Evolutionary conservation across 2,888 invertebrate genomes (phyloP).

Genomic region (Entomobrya multifasciata): DNA sequence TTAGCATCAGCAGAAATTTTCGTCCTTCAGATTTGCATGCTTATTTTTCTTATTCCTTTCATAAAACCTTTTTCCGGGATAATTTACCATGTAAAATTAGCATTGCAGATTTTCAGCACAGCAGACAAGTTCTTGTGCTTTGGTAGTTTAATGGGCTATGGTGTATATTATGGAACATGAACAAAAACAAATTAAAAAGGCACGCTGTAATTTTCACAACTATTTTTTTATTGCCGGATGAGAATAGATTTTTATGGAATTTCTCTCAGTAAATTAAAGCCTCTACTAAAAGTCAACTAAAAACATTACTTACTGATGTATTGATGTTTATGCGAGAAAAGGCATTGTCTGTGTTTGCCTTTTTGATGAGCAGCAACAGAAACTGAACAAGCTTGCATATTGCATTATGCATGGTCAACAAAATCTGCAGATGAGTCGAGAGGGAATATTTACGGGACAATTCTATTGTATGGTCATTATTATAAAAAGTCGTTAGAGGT

Average conservation of each 20-base stretch:
- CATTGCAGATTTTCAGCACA: conserved; percentile 34
- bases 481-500: background rate
- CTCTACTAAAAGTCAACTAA: background rate
- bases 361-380: background rate
- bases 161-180: background rate
- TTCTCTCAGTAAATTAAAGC: conserved; percentile 13
- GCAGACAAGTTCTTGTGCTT: background rate
- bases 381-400: background rate
- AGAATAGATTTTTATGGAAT: conserved; percentile 50
- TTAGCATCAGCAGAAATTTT: background rate
- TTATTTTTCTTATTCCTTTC: background rate
- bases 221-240: conserved; percentile 62
- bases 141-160: background rate
- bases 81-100: conserved; percentile 49
- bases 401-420: conserved; percentile 13
- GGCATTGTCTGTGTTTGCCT: background rate
- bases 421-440: background rate
- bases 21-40: too few species aligned
- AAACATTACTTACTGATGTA: background rate
- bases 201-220: conserved; percentile 43
- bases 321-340: background rate
- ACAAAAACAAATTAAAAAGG: background rate
- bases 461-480: conserved; percentile 60
- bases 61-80: conserved; percentile 8
- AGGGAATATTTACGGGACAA: conserved; percentile 45